Conservation (phyloP, 2,113 vertebrate species). For the Labeo catla region DNA sequence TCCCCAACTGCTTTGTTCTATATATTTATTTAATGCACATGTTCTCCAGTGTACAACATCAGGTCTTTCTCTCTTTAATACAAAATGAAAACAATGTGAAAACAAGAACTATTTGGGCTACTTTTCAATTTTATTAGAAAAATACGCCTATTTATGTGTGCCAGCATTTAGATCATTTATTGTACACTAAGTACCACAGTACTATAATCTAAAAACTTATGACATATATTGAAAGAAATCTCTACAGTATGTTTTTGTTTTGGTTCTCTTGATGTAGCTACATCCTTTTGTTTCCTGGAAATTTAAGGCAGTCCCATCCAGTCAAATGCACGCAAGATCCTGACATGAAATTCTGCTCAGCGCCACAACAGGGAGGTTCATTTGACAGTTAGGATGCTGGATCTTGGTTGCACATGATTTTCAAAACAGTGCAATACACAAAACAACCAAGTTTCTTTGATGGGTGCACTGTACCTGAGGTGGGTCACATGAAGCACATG, state of each 20-base stretch:
- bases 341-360: background rate
- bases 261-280: background rate
- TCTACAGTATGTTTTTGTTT: too few species aligned
- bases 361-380: background rate
- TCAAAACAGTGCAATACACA: background rate
- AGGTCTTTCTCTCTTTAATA: background rate
- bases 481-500: background rate
- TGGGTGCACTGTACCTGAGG: background rate
- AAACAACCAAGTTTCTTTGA: background rate
- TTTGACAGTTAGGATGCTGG: background rate
- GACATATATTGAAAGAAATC: too few species aligned
- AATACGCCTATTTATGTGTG: background rate
- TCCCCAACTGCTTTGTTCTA: background rate
- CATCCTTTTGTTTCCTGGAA: background rate
- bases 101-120: background rate
- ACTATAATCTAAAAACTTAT: background rate
- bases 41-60: background rate
- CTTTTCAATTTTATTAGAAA: background rate
- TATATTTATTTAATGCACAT: background rate
- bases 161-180: background rate
- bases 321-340: background rate
- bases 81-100: background rate
- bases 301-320: background rate
- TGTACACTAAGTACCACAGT: background rate
- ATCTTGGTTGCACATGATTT: background rate